Base-by-base conservation (phyloP, 2,888 invertebrate genomes). In the Drosophila leonis region DNA sequence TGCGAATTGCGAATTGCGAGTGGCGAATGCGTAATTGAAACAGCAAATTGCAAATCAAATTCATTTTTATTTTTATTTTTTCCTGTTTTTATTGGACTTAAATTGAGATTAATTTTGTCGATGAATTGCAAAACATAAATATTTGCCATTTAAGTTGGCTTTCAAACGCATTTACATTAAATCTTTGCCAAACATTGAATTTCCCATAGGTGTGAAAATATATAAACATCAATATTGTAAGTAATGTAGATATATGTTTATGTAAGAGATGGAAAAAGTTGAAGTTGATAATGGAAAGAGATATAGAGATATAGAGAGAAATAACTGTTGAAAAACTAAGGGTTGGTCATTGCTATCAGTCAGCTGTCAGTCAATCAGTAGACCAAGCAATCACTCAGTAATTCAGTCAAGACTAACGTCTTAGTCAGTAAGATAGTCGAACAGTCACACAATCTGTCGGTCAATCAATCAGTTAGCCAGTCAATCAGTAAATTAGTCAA, bases 11-110 rank as follows among this genome's bases (percentile, higher is more conserved):
- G 29, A 42, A 2, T 8, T 24, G 48, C n/a, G 29, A 64, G 12
- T 51, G 51, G 15, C 20, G 62, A 63, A 51, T 31, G 41, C 55
- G 55, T 42, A 72, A 67, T 72, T 72, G 62, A 57, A 71, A 42
- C 46, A 52, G 41, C 29, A 46, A 65, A 57, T 64, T 56, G 57
- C 7, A 37, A 37, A 48, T 48, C 6, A 13, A 59, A 48, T 59
- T 48, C 10, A 37, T 48, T 48, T 44, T 24, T 13, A 51, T 48
- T 39, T 39, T 29, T 8, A n/a, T 35, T 24, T 39, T 13, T 12
- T 4, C 3, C n/a, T 1, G 6, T 18, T 49, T 39, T 54, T 29
- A 39, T 35, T 52, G 37, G 27, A 37, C 27, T n/a, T 24, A 4
- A 35, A 52, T 52, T 35, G 52, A 35, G 52, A 52, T 52, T 52